phyloP scores from a whole-genome alignment of 2,113 vertebrate genomes.

The Paracanthobrama guichenoti region DNA sequence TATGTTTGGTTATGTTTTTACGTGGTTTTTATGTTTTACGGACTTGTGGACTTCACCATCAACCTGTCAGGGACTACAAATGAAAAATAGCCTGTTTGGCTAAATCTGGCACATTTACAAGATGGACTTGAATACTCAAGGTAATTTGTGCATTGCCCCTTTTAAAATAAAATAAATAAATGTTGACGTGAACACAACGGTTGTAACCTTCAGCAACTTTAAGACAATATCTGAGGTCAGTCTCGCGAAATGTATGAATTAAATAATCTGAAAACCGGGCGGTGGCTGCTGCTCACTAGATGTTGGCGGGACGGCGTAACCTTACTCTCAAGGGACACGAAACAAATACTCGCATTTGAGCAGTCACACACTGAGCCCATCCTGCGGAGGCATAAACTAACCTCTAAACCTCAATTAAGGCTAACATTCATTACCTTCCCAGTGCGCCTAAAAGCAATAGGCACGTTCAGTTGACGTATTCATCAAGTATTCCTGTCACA shows the following conservation, averaged over 20 bases:
- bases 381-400: background rate
- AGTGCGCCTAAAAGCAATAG: slow-evolving; percentile 25
- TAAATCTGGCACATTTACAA: too few relatives aligned
- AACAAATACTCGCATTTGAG: background rate
- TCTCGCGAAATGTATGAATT: background rate
- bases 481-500: slow-evolving; percentile 47
- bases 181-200: background rate
- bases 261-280: slow-evolving; percentile 10
- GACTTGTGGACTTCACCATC: too few relatives aligned
- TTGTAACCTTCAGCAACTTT: background rate
- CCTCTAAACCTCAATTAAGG: background rate
- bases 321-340: background rate
- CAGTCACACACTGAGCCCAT: too few relatives aligned
- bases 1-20: too few relatives aligned
- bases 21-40: too few relatives aligned
- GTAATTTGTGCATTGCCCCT: too few relatives aligned
- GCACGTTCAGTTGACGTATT: slow-evolving; percentile 40
- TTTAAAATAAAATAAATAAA: too few relatives aligned
- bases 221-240: background rate
- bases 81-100: too few relatives aligned
- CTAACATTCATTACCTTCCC: background rate
- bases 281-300: slow-evolving; percentile 20
- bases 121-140: too few relatives aligned
- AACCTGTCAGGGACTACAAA: too few relatives aligned
- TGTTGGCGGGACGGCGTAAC: slow-evolving; percentile 8